A percentile compares a stretch with the other conserved stretches of the same genome.
These are phyloP conservation scores for Gopherus evgoodei DNA, from an alignment of 2,113 vertebrate species.

Conservation along the genomic window DNA sequence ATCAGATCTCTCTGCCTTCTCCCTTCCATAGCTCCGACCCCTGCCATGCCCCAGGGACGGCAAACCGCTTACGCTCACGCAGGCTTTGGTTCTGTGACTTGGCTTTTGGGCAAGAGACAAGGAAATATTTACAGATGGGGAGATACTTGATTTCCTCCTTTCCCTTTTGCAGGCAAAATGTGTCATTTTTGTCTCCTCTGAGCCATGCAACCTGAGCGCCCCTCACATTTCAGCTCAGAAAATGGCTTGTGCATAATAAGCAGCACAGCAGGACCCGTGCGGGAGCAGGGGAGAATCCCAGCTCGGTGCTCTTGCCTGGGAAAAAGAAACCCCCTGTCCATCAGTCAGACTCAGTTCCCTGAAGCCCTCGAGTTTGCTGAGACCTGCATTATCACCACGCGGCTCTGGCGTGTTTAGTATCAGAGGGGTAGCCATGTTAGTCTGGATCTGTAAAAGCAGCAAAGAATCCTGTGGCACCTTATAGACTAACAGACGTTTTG, in stretches of 20 bases:
- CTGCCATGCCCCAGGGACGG: neutral
- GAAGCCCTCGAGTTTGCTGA: neutral
- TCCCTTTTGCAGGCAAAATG: neutral
- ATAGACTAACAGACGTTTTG: too few species aligned
- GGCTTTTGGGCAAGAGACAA: neutral
- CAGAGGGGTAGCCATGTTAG: too few species aligned
- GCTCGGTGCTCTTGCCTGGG: neutral
- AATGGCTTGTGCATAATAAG: neutral
- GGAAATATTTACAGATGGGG: neutral
- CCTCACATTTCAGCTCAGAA: neutral
- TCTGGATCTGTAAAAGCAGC: too few species aligned
- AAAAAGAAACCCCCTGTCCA: neutral
- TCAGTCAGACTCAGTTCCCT: neutral
- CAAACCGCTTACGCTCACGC: neutral
- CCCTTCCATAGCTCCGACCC: neutral
- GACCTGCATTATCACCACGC: neutral
- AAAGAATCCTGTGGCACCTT: too few species aligned
- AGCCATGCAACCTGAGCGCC: neutral
- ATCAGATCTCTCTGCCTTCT: neutral
- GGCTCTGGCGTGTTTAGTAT: accelerated
- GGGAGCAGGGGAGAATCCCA: neutral
- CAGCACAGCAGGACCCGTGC: neutral
- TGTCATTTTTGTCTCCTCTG: neutral
- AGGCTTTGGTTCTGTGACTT: neutral
- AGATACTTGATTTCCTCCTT: neutral